Evolutionary conservation across 2,113 vertebrate species (phyloP).

Genomic region (Pangasianodon hypophthalmus): DNA sequence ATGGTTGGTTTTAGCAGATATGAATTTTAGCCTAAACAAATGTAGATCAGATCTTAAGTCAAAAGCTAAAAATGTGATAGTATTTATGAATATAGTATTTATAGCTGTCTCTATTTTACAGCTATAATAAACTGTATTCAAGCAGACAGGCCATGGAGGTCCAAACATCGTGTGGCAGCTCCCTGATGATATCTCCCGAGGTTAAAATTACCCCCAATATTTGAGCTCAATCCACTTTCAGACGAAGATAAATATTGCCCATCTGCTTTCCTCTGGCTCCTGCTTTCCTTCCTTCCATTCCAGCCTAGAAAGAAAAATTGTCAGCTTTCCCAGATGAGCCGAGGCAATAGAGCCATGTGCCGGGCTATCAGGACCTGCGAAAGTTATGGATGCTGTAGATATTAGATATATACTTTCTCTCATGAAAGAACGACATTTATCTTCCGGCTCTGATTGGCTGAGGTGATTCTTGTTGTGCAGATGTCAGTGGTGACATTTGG

Average conservation of each 20-base stretch:
- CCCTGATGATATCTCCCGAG: constrained; percentile 51
- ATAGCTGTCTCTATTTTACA: background rate
- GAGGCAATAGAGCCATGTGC: constrained; percentile 63
- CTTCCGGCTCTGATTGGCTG: constrained; percentile 63
- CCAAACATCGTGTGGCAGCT: constrained; percentile 38
- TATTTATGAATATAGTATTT: background rate
- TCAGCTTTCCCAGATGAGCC: constrained; percentile 62
- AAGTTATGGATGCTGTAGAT: constrained; percentile 62
- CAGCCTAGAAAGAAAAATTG: constrained; percentile 68
- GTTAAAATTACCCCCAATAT: constrained; percentile 66
- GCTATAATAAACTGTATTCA: background rate
- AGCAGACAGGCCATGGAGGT: background rate
- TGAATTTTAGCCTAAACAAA: background rate
- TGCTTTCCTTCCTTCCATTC: constrained; percentile 53
- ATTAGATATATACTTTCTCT: constrained; percentile 64
- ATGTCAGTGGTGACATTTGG: constrained; percentile 67
- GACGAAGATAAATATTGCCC: constrained; percentile 71
- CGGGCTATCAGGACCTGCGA: constrained; percentile 57
- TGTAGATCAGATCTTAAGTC: background rate
- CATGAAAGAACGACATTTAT: constrained; percentile 65
- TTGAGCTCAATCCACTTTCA: constrained; percentile 65
- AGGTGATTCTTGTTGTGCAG: constrained; percentile 61
- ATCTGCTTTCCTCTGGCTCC: constrained; percentile 62
- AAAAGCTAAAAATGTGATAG: background rate
- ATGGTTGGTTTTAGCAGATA: background rate